Percentiles rank a stretch among this genome's conserved stretches.
These are phyloP conservation scores for Bembecia ichneumoniformis DNA, from an alignment of 2,888 invertebrate species.

Conservation along the genomic window DNA sequence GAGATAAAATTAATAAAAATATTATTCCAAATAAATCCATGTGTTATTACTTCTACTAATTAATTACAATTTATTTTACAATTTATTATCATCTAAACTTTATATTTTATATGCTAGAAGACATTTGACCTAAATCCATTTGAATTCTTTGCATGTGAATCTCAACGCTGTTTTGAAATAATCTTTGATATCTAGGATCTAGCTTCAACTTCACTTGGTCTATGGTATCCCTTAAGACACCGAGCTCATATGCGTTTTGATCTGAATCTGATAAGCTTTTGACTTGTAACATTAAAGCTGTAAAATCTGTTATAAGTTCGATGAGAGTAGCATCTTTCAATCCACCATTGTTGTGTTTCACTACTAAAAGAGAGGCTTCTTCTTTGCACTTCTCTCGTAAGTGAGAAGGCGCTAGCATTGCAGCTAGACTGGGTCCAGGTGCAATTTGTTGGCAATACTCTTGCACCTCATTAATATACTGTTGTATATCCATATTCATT, in stretches of 20 bases:
- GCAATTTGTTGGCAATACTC: slow-evolving; percentile 87
- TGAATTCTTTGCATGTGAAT: slow-evolving; percentile 93
- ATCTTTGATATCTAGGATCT: slow-evolving; percentile 79
- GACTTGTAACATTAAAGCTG: slow-evolving; percentile 91
- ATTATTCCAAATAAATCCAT: too few relatives aligned
- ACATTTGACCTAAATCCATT: slow-evolving; percentile 75
- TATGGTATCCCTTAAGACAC: slow-evolving; percentile 91
- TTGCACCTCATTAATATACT: slow-evolving; percentile 88
- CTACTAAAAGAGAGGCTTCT: slow-evolving; percentile 86
- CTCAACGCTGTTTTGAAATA: slow-evolving; percentile 91
- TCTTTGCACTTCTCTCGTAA: slow-evolving; percentile 89
- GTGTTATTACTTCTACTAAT: too few relatives aligned
- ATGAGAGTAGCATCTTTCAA: slow-evolving; percentile 77
- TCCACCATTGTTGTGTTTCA: slow-evolving; percentile 76
- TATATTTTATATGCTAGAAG: slow-evolving; percentile 32
- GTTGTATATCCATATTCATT: slow-evolving; percentile 90
- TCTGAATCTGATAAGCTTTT: slow-evolving; percentile 84
- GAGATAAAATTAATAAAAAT: too few relatives aligned
- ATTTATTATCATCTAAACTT: neutral
- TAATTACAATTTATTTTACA: too few relatives aligned
- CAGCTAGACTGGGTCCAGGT: slow-evolving; percentile 87
- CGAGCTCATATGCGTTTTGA: slow-evolving; percentile 91
- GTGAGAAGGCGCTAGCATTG: slow-evolving; percentile 91
- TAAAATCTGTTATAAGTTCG: slow-evolving; percentile 87
- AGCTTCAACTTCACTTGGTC: slow-evolving; percentile 88